Evolutionary conservation across 1,140 invertebrate species (phyloP), one percentile per base, ranked within the genome.

Genomic region (Tachypleus tridentatus): DNA sequence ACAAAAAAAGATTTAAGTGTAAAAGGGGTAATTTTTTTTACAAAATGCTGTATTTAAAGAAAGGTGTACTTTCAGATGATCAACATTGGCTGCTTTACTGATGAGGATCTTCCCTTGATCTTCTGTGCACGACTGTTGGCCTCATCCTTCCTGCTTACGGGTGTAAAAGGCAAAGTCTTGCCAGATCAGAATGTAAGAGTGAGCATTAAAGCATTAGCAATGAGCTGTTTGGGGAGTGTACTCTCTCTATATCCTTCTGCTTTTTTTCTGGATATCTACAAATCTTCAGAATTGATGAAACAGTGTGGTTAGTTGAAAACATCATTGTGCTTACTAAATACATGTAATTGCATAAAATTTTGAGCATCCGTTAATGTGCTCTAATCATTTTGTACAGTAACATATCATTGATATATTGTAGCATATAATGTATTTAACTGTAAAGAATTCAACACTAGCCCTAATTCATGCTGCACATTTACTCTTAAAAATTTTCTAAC

Each of bases 191-290:
- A 76, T 57, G 84, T 90, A 7, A 79, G 91, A 51, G 88, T 94
- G 10, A 93, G 89, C 66, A 84, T 92, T 0, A 93, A 93, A 78
- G 84, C 87, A 1, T 81, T 91, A 51, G 87, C 89, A 3, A 73
- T 93, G 4, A 84, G 82, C 51, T 91, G 88, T 75, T 72, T 94
- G 3, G 81, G 83, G 3, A 81, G 83, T 58, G 81, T 88, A 51
- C 74, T 91, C 49, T 79, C 79, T 50, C 71, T 92, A 51, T 84
- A 85, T 72, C 89, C 91, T 1, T 78, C 83, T 62, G 75, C 85
- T n/a, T 82, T 90, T 56, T 80, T 84, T 2, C 69, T 83, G 54
- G 53, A 54, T 54, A 7, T 54, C n/a, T 7, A 54, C 53, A n/a
- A 8, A n/a, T 54, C 53, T 54, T 7, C n/a, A 29, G 29, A 29